Conservation (phyloP, 2,113 vertebrate species). For the Sitta europaea region DNA sequence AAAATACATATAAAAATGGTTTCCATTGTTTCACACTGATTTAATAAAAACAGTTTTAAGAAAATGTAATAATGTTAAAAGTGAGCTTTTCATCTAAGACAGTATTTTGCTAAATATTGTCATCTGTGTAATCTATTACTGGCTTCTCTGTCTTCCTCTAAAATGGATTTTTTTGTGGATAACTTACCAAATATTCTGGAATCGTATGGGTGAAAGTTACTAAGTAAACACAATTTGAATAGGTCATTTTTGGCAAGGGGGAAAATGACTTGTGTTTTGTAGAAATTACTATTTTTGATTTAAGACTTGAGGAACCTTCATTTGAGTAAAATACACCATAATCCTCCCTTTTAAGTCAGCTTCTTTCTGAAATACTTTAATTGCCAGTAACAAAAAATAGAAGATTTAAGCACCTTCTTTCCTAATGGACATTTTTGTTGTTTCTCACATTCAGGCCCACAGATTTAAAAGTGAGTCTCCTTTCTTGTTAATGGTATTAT, state of each 20-base stretch:
- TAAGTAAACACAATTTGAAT: not conserved
- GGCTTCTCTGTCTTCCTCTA: not conserved
- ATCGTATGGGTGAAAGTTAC: not conserved
- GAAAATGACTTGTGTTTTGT: not conserved
- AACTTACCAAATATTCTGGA: not conserved
- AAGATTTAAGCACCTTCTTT: not conserved
- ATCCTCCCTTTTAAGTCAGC: not conserved
- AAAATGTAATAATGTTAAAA: not conserved
- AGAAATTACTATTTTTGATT: not conserved
- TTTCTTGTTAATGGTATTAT: not conserved
- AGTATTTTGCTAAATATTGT: not conserved
- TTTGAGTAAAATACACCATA: not conserved
- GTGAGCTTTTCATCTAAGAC: not conserved
- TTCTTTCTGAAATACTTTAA: not conserved
- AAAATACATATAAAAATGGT: not conserved
- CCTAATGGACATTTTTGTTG: not conserved
- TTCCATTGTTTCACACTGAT: not conserved
- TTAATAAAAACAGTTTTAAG: not conserved
- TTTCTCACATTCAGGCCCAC: not conserved
- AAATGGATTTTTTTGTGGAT: not conserved
- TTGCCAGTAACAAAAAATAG: not conserved
- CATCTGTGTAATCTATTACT: not conserved
- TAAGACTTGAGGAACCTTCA: not conserved
- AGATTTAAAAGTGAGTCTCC: not conserved
- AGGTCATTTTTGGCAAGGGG: not conserved